Evolutionary conservation across 2,113 vertebrate genomes (phyloP), one percentile per base, ranked within the genome.

Genomic region (Mixornis gularis): DNA sequence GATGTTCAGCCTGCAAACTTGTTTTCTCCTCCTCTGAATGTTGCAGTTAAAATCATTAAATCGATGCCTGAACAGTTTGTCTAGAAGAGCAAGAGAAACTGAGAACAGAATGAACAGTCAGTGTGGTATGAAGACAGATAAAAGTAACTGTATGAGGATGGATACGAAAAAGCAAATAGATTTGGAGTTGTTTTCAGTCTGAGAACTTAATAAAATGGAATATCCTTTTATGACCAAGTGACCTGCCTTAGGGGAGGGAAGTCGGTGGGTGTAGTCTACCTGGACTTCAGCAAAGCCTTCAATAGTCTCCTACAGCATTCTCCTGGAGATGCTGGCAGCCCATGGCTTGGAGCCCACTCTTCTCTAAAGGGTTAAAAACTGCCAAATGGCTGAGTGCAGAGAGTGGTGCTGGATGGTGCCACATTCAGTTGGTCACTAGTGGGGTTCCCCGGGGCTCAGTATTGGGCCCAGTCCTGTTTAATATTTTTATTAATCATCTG

Each of bases 51-150:
- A 89, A 87, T 60, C 25, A 29, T 12, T 8, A 36, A 89, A 95
- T 76, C 2, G 13, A 38, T 94, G 93, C 84, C 94, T 87, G 72
- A 88, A 79, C 51, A 66, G 38, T 92, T 92, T 95, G 74, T 66
- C 55, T 52, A 24, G 71, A 90, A 77, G 62, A 81, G 69, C 41
- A 12, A 52, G 59, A 52, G 65, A 51, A 59, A 15, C 49, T 19
- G 38, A 69, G 29, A 64, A 8, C 56, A 20, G 76, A 58, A 20
- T 7, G 36, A 89, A 52, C 44, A 29, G 29, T 20, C 60, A 27
- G 34, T 2, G 43, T 29, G 44, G 22, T 40, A 17, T 13, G 40
- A 56, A 80, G 73, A 12, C 44, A 53, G 52, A 49, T 29, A n/a
- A n/a, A 68, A 86, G 53, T 36, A 29, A 22, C n/a, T 66, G 41